Evolutionary conservation across 1,140 invertebrate genomes (phyloP), one percentile per base, ranked within the genome.

Genomic region (Calycopis cecrops): DNA sequence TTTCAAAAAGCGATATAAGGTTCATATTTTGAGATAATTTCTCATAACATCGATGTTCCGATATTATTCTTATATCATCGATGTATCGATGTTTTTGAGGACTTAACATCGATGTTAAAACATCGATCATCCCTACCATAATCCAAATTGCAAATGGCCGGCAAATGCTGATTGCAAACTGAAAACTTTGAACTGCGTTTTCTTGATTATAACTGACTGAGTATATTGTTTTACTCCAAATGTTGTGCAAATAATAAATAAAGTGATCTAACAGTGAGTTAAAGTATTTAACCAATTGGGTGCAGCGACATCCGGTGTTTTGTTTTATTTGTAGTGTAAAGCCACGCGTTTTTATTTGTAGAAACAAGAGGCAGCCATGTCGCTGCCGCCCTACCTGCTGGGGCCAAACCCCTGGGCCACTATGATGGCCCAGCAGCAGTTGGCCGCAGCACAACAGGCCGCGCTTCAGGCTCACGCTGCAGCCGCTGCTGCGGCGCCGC

Each of bases 391-490:
- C 40, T 96, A 96, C 79, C 88, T 96, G 71, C 82, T 96, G 89
- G 94, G 93, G 67, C 93, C 94, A 55, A 92, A 94, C 73, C 93
- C 94, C 60, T 96, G 94, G 95, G 94, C 94, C 70, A 93, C 93
- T 4, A 92, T 95, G 89, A 94, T 94, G 87, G 94, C 94, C 59
- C 94, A 96, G 76, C 94, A 95, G 79, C 89, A 89, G 67, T 84
- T 92, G 52, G 93, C 92, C 65, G 93, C 93, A 52, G 92, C 91
- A 35, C 92, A 92, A 54, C 92, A 92, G 59, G 79, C 91, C 86
- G 79, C 91, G 70, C 38, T 91, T 68, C 70, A 88, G 82, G 69
- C 92, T 83, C 88, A 92, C 79, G 69, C 92, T 82, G 88, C 92
- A 88, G 79, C 90, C 78, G 71, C 92, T 71, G 71, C 92, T 76